Percentiles rank a stretch among this genome's conserved stretches.
These are phyloP conservation scores for Vandiemenella viatica DNA, from an alignment of 2,888 invertebrate genomes.

Conservation along the genomic window DNA sequence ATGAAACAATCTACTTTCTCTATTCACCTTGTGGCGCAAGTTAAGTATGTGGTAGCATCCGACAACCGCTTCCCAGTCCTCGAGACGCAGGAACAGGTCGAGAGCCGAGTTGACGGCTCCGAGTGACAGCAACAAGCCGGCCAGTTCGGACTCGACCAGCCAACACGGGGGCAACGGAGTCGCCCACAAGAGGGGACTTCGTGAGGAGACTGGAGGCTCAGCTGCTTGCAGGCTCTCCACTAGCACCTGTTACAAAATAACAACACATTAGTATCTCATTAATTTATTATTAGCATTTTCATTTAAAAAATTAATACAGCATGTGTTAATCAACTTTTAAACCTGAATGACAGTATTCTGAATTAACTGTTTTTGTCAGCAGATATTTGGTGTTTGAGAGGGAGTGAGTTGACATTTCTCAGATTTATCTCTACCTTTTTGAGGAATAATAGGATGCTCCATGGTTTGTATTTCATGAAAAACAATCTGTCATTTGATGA, in stretches of 20 bases:
- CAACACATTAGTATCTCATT: background rate
- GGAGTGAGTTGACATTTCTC: no score
- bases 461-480: no score
- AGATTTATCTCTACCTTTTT: no score
- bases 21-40: constrained; percentile 57
- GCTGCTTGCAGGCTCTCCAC: constrained; percentile 38
- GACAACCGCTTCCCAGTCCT: constrained; percentile 86
- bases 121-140: constrained; percentile 59
- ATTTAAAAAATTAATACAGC: no score
- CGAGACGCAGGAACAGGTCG: constrained; percentile 56
- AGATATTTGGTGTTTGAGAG: no score
- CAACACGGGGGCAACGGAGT: constrained; percentile 58
- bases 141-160: constrained; percentile 61
- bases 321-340: no score
- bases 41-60: constrained; percentile 76
- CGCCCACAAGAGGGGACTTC: constrained; percentile 49
- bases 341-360: no score
- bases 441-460: no score
- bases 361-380: no score
- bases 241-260: constrained; percentile 31
- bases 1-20: background rate
- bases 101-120: constrained; percentile 75
- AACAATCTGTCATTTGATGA: no score
- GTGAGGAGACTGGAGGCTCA: constrained; percentile 29
- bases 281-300: no score